These are phyloP conservation scores for Amblyjoppa proteus DNA, from an alignment of 2,888 invertebrate genomes.

Conservation along the genomic window DNA sequence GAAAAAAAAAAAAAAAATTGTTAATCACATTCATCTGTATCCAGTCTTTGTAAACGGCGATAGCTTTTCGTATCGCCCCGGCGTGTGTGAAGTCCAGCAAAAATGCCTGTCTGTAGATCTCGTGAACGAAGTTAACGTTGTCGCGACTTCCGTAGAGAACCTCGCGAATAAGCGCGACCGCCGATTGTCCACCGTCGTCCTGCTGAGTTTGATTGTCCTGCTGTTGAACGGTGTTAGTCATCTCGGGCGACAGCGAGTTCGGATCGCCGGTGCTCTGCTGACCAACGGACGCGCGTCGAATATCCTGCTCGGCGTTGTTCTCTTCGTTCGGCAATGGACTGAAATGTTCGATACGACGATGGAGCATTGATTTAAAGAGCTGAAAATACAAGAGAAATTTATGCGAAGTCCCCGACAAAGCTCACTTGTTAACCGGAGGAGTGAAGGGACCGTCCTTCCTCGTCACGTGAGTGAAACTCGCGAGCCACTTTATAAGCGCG, in stretches of 20 bases:
- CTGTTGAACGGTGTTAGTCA: conserved; percentile 69
- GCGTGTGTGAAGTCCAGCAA: conserved; percentile 95
- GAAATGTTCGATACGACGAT: conserved; percentile 19
- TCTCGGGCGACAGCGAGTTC: conserved; percentile 80
- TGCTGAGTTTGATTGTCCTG: conserved; percentile 77
- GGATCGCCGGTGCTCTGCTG: conserved; percentile 81
- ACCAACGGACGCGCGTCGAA: conserved; percentile 84
- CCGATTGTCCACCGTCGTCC: conserved; percentile 84
- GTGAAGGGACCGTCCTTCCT: conserved; percentile 87
- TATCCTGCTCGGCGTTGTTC: conserved; percentile 81
- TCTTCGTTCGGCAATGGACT: conserved; percentile 84
- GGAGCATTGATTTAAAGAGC: not conserved
- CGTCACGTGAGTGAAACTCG: conserved; percentile 92
- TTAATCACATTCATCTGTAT: conserved; percentile 92
- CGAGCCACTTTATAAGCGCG: conserved; percentile 95
- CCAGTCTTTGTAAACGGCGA: conserved; percentile 97
- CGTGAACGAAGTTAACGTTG: conserved; percentile 97
- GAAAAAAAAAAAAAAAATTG: conserved; percentile 30
- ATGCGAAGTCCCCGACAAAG: not conserved
- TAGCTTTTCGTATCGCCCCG: conserved; percentile 94
- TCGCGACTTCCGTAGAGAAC: conserved; percentile 95
- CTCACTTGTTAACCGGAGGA: conserved; percentile 80
- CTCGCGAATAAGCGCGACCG: conserved; percentile 92
- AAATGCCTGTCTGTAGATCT: conserved; percentile 97
- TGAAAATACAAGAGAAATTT: not conserved